Percentiles rank a stretch among this genome's conserved stretches.
phyloP scores from a whole-genome alignment of 2,888 invertebrate genomes.

The Nebria brevicollis region DNA sequence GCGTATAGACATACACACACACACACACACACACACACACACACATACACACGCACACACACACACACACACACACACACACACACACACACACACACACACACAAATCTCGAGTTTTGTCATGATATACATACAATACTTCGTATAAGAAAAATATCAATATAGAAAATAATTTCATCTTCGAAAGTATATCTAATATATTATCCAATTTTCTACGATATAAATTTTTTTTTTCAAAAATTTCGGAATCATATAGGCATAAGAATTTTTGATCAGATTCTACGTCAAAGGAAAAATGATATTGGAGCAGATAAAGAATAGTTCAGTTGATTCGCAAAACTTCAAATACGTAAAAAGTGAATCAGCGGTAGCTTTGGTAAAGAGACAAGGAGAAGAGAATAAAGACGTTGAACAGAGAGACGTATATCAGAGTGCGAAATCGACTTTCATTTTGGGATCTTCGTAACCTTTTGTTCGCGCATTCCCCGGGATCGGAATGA shows the following conservation, averaged over 20 bases:
- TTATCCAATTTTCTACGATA: not conserved
- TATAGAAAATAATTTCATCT: not conserved
- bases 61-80: too few relatives aligned
- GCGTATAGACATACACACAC: too few relatives aligned
- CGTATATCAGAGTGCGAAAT: not conserved
- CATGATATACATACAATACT: too few relatives aligned
- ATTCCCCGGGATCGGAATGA: constrained; percentile 8
- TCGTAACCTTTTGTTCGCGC: constrained; percentile 11
- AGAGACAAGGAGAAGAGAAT: constrained; percentile 2
- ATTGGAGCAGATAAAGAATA: constrained; percentile 20
- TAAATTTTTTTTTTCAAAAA: not conserved
- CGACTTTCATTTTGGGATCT: constrained; percentile 20
- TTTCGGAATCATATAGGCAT: not conserved
- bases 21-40: too few relatives aligned
- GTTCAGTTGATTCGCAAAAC: constrained; percentile 22
- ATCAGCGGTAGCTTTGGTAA: not conserved
- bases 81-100: too few relatives aligned
- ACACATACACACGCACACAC: too few relatives aligned
- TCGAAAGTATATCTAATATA: not conserved
- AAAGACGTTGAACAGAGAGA: constrained; percentile 7
- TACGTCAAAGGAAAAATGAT: constrained; percentile 11
- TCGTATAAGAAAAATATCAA: too few relatives aligned
- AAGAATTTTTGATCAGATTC: not conserved
- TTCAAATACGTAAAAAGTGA: constrained; percentile 17
- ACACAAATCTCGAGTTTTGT: too few relatives aligned